phyloP scores from a whole-genome alignment of 2,113 vertebrate genomes.

The Theropithecus gelada region DNA sequence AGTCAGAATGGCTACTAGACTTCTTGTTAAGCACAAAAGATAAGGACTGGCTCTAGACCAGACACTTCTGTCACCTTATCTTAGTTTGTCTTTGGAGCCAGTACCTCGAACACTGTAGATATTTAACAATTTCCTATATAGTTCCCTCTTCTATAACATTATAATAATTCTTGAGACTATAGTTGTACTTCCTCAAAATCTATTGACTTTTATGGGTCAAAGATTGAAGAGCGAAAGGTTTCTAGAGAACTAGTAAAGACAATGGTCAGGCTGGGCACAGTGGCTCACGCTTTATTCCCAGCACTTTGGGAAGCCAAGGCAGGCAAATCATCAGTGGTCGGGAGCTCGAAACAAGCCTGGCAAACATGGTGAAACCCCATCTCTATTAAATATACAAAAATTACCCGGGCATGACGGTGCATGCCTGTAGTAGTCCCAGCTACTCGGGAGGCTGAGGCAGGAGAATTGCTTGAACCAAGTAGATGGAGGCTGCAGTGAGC shows the following conservation, averaged over 20 bases:
- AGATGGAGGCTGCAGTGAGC: too few species aligned
- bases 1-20: neutral
- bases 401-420: too few species aligned
- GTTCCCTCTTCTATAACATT: neutral
- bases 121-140: neutral
- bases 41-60: neutral
- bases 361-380: too few species aligned
- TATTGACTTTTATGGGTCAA: neutral
- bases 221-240: neutral
- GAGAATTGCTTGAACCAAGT: too few species aligned
- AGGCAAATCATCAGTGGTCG: too few species aligned
- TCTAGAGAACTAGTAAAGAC: neutral
- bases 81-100: neutral
- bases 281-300: too few species aligned
- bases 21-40: neutral
- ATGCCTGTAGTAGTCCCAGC: too few species aligned
- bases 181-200: slow-evolving; percentile 5
- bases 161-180: neutral
- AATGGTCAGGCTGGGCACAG: neutral
- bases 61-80: neutral
- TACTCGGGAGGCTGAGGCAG: too few species aligned
- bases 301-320: too few species aligned
- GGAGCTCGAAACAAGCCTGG: too few species aligned
- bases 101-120: neutral
- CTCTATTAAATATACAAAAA: too few species aligned